Percentiles rank a stretch among this genome's conserved stretches.
Evolutionary conservation across 1,140 invertebrate species (phyloP).

Genomic region (Phymorhynchus buccinoides): DNA sequence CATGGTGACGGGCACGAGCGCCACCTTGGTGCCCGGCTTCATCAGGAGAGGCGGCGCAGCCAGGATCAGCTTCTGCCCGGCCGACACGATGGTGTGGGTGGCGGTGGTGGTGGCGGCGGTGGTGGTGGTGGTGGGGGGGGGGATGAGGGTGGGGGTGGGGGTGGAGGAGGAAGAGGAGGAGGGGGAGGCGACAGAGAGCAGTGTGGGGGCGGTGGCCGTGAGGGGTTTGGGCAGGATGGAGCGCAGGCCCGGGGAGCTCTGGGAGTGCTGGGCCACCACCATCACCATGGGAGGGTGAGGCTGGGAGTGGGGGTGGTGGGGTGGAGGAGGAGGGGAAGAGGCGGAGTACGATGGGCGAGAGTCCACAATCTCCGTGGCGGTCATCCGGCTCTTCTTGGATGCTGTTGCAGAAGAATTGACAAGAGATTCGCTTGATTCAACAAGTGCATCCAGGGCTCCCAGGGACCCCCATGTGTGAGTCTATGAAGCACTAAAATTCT

Average conservation of each 20-base stretch:
- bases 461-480: no score
- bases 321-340: no score
- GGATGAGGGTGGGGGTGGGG: background rate
- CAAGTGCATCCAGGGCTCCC: no score
- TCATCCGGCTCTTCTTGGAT: background rate
- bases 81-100: background rate
- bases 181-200: background rate
- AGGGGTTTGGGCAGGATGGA: slow-evolving; percentile 40
- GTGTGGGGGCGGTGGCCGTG: background rate
- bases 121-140: background rate
- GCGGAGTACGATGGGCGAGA: slow-evolving; percentile 29
- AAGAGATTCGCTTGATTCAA: no score
- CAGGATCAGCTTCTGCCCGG: slow-evolving; percentile 27
- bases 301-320: no score
- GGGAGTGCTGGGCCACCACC: slow-evolving; percentile 43
- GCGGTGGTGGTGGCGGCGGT: background rate
- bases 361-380: background rate
- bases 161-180: background rate
- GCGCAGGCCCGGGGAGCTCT: slow-evolving; percentile 37
- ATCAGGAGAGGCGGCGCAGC: slow-evolving; percentile 35
- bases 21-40: slow-evolving; percentile 32
- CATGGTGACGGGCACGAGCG: slow-evolving; percentile 11
- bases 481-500: no score
- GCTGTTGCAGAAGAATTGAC: background rate
- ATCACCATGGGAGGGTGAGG: slow-evolving; percentile 42